Percentiles rank a stretch among this genome's conserved stretches.
These are phyloP conservation scores for Myoxocephalus aenaeus DNA, from an alignment of 2,797 vertebrate species.

Conservation along the genomic window DNA sequence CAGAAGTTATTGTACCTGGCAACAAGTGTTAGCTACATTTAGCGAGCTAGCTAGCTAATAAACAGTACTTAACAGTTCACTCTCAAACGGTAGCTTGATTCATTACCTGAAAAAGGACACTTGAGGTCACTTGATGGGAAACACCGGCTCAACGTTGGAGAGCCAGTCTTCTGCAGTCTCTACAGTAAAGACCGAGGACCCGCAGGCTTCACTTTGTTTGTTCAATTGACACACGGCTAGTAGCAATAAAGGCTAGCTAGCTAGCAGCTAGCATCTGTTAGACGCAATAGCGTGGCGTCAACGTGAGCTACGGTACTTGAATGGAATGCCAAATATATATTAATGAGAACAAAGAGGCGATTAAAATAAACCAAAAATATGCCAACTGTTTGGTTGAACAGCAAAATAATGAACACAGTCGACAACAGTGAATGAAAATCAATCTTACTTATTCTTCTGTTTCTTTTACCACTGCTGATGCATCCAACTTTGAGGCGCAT, in stretches of 20 bases:
- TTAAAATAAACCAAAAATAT: not conserved
- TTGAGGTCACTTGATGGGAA: not conserved
- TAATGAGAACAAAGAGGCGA: not conserved
- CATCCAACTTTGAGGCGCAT: not conserved
- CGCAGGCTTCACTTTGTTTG: not conserved
- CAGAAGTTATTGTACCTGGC: not conserved
- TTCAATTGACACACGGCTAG: constrained; percentile 1
- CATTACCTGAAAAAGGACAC: constrained; percentile 16
- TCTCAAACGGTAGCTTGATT: not conserved
- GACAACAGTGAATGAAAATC: not conserved
- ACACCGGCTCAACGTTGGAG: not conserved
- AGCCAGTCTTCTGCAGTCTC: not conserved
- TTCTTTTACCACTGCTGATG: fast-evolving
- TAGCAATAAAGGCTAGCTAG: not conserved
- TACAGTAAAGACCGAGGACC: constrained; percentile 27
- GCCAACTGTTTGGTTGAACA: fast-evolving
- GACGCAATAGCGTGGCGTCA: not conserved
- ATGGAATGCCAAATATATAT: not conserved
- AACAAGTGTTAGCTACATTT: not conserved
- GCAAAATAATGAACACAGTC: fast-evolving
- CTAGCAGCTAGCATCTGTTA: not conserved
- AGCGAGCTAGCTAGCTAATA: not conserved
- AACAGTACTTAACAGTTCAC: no score
- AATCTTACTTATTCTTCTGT: not conserved
- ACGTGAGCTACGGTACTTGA: not conserved